phyloP scores from a whole-genome alignment of 2,113 vertebrate species.

The Tragelaphus buxtoni region DNA sequence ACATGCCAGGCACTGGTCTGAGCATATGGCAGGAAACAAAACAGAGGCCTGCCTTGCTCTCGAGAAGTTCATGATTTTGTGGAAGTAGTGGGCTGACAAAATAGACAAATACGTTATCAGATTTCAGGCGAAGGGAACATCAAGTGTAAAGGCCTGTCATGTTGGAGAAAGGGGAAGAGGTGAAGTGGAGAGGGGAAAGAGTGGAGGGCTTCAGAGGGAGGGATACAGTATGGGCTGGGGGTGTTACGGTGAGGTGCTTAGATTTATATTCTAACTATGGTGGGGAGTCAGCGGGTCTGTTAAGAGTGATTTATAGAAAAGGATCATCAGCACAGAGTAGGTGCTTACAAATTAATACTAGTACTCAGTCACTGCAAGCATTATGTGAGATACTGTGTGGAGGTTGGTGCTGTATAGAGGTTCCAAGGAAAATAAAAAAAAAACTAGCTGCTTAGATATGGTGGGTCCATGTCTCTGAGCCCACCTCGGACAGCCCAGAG shows the following conservation, averaged over 20 bases:
- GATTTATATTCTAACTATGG: not conserved
- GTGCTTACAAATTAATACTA: not conserved
- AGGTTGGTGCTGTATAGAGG: not conserved
- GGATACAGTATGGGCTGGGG: not conserved
- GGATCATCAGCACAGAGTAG: not conserved
- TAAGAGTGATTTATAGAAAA: not conserved
- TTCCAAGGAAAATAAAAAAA: not conserved
- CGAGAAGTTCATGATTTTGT: not conserved
- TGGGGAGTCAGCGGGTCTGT: not conserved
- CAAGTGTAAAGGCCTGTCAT: not conserved
- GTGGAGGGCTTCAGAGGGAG: not conserved
- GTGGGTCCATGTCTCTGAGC: not conserved
- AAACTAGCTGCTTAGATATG: not conserved
- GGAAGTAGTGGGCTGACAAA: not conserved
- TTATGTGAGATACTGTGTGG: not conserved
- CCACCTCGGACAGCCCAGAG: not conserved
- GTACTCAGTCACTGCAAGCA: not conserved
- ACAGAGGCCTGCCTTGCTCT: not conserved
- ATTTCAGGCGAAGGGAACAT: not conserved
- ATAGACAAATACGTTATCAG: not conserved
- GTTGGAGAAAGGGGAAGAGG: not conserved
- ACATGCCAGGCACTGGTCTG: not conserved
- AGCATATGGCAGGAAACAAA: not conserved
- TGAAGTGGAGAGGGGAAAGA: not conserved
- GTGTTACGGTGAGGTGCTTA: not conserved